Evolutionary conservation across 1,140 invertebrate species (phyloP), one percentile per base, ranked within the genome.

Genomic region (Panagrolaimus sp.): DNA sequence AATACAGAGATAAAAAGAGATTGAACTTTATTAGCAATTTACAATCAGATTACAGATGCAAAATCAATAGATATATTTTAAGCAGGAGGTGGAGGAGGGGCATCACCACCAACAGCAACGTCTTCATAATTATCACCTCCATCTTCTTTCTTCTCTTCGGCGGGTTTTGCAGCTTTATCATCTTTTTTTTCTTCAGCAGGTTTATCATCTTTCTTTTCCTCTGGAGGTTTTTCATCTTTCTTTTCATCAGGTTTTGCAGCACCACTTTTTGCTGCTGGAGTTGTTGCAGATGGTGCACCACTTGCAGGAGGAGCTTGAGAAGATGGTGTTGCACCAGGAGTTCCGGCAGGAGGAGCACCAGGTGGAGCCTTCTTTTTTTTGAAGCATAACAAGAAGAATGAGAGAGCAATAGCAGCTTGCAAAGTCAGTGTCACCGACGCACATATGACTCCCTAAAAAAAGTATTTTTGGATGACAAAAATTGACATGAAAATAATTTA

Each of bases 171-270:
- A n/a, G 32, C 32, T 38, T 38, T 38, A 38, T 58, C 52, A n/a
- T 58, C 52, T 28, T 58, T 58, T n/a, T 58, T 58, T 28, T 58
- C 52, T 58, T 58, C 52, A 58, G 52, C 52, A 12, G 52, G 52
- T 28, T 58, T 58, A 28, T 58, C 52, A 28, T 58, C 52, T 28
- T 58, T 58, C 52, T 58, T 58, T 21, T 58, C 52, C 17, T 58
- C 52, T 28, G 21, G 17, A n/a, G 17, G 21, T 14, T 58, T 28
- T 58, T 58, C 52, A 26, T 58, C 52, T 28, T 58, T 58, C 52
- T 58, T 58, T 58, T 58, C 52, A 26, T 58, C 52, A 21, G 52
- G 52, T 58, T 58, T 58, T 14, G 21, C 52, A 58, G 14, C 52
- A 26, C 28, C 21, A 28, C 52, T 58, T 28, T 58, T 58, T 21